These are phyloP conservation scores for Germaria angustata DNA, from an alignment of 2,888 invertebrate species.

Conservation along the genomic window DNA sequence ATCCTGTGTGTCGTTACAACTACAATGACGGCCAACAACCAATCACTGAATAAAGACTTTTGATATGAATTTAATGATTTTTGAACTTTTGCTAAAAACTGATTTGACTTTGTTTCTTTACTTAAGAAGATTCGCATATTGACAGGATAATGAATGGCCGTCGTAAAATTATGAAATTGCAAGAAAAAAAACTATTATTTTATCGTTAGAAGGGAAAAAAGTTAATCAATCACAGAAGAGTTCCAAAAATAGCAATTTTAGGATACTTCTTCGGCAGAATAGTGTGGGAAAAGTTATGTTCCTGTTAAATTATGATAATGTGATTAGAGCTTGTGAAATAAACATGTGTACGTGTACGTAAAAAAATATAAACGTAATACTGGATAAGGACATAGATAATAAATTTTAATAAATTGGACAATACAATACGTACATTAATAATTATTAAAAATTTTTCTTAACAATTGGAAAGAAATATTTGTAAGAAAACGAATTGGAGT, in stretches of 20 bases:
- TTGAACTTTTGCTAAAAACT: slow-evolving; percentile 61
- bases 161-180: not conserved
- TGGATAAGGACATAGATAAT: too few relatives aligned
- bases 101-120: slow-evolving; percentile 48
- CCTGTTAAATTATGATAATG: slow-evolving; percentile 13
- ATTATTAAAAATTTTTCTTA: too few relatives aligned
- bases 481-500: too few relatives aligned
- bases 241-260: not conserved
- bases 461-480: too few relatives aligned
- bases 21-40: slow-evolving; percentile 67
- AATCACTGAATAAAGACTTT: slow-evolving; percentile 53
- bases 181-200: slow-evolving; percentile 53
- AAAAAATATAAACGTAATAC: too few relatives aligned
- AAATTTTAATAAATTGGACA: too few relatives aligned
- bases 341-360: not conserved
- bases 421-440: too few relatives aligned
- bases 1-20: slow-evolving; percentile 58
- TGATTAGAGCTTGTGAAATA: not conserved
- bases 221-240: slow-evolving; percentile 56
- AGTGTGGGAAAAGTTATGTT: slow-evolving; percentile 26
- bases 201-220: slow-evolving; percentile 23
- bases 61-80: slow-evolving; percentile 65
- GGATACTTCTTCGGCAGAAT: not conserved
- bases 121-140: slow-evolving; percentile 37
- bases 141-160: slow-evolving; percentile 66